Evolutionary conservation across 2,888 invertebrate species (phyloP).

Genomic region (Microctonus aethiopoides): DNA sequence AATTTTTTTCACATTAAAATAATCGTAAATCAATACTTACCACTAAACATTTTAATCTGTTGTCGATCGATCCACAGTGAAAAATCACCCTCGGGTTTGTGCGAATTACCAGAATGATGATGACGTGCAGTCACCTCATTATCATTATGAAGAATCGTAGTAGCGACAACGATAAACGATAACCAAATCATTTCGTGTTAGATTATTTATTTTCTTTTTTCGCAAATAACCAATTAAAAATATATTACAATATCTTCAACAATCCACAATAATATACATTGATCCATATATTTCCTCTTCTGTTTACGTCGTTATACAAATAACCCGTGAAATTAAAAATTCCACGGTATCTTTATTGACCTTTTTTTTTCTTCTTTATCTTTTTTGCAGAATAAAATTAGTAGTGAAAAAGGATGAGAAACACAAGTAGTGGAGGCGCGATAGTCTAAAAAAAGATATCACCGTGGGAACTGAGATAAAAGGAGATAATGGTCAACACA

Average conservation of each 20-base stretch:
- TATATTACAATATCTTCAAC: slow-evolving; percentile 33
- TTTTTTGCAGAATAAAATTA: not conserved
- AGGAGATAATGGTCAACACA: not conserved
- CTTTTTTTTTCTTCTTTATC: not conserved
- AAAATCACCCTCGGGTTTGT: slow-evolving; percentile 72
- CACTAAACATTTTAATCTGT: slow-evolving; percentile 91
- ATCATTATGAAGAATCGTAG: slow-evolving; percentile 52
- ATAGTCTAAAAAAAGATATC: not conserved
- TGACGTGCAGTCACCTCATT: slow-evolving; percentile 53
- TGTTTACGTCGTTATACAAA: slow-evolving; percentile 19
- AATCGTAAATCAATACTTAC: slow-evolving; percentile 68
- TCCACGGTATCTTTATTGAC: slow-evolving; percentile 44
- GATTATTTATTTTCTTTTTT: not conserved
- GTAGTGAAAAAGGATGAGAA: not conserved
- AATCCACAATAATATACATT: slow-evolving; percentile 25
- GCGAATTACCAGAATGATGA: slow-evolving; percentile 57
- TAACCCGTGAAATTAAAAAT: slow-evolving; percentile 50
- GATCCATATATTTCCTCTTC: slow-evolving; percentile 12
- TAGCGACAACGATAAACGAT: slow-evolving; percentile 53
- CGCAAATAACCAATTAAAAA: not conserved
- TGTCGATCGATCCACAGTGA: slow-evolving; percentile 92
- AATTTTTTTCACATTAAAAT: not conserved
- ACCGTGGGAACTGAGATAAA: slow-evolving; percentile 3
- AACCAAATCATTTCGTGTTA: slow-evolving; percentile 56
- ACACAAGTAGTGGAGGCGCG: not conserved